Conservation (phyloP, 2,888 invertebrate species). For the Idaea straminata region DNA sequence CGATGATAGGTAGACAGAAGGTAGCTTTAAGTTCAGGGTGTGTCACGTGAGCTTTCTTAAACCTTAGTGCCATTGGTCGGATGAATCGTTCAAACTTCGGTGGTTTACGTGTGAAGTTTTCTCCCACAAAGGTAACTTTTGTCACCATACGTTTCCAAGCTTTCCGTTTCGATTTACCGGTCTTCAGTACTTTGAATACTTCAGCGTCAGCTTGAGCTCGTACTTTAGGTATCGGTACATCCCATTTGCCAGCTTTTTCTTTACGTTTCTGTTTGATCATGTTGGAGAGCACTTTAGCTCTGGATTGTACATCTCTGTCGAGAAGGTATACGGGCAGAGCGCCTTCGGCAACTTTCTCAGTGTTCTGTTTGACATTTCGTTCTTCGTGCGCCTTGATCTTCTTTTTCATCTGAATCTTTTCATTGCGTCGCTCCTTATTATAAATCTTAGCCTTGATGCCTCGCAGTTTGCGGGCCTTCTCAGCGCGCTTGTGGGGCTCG, state of each 20-base stretch:
- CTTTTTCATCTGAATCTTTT: slow-evolving; percentile 99
- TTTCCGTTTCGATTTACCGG: slow-evolving; percentile 95
- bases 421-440: slow-evolving; percentile 97
- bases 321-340: slow-evolving; percentile 98
- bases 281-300: slow-evolving; percentile 97
- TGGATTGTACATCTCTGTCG: slow-evolving; percentile 96
- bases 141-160: slow-evolving; percentile 99
- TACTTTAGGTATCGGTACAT: slow-evolving; percentile 99
- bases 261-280: slow-evolving; percentile 99
- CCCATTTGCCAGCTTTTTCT: slow-evolving; percentile 99
- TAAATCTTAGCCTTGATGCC: slow-evolving; percentile 99
- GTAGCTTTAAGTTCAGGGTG: slow-evolving; percentile 99
- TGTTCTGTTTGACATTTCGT: slow-evolving; percentile 92
- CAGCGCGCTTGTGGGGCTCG: slow-evolving; percentile 93
- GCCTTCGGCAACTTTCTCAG: slow-evolving; percentile 91
- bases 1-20: slow-evolving; percentile 97
- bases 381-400: slow-evolving; percentile 99
- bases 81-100: slow-evolving; percentile 99
- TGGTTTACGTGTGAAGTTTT: slow-evolving; percentile 98
- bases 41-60: slow-evolving; percentile 99
- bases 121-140: slow-evolving; percentile 98
- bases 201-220: slow-evolving; percentile 97
- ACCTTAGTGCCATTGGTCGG: slow-evolving; percentile 97
- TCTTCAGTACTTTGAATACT: slow-evolving; percentile 95
- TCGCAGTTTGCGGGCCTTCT: slow-evolving; percentile 93